Base-by-base conservation (phyloP, 2,113 vertebrate species). In the Deroptyus accipitrinus region DNA sequence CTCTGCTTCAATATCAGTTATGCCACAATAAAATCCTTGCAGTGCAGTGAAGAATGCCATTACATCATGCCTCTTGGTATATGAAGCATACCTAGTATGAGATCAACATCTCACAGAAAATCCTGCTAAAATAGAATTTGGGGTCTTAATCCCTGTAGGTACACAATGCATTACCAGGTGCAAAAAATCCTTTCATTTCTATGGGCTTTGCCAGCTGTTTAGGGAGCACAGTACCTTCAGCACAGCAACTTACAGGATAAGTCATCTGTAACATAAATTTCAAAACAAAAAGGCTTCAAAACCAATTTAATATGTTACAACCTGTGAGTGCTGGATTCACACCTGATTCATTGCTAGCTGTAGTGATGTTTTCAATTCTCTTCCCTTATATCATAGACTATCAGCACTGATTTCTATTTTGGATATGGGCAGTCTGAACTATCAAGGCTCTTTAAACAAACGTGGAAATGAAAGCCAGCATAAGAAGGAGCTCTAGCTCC, bases 401-500 rank as follows among this genome's bases (percentile, higher is more conserved):
- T n/a, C n/a, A 33, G 28, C 54, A 77, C 30, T 16, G 20, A 46
- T 69, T 72, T 85, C 41, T 79, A 2, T 62, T 70, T 70, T 51
- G 67, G 72, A 41, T 52, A 41, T 0, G 0, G 14, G 37, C 70
- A 62, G 31, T 83, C 63, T 11, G 28, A 94, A 76, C 61, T 82
- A 69, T 10, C 22, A 41, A 70, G n/a, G 69, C 35, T 73, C 63
- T 83, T 44, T 37, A 94, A 95, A 81, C 24, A 75, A 59, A 67
- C 10, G 51, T 59, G 68, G 76, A 78, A 86, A 92, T 61, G 48
- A 86, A 86, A 93, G 57, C 11, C 48, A 86, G 68, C 79, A 46
- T 68, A 55, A 86, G 92, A 96, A 96, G 92, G 64, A 93, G 76
- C 83, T 92, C 77, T 89, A 87, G 62, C 30, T 92, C 81, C 62